phyloP scores from a whole-genome alignment of 2,888 invertebrate genomes.

The Choreutis nemorana region DNA sequence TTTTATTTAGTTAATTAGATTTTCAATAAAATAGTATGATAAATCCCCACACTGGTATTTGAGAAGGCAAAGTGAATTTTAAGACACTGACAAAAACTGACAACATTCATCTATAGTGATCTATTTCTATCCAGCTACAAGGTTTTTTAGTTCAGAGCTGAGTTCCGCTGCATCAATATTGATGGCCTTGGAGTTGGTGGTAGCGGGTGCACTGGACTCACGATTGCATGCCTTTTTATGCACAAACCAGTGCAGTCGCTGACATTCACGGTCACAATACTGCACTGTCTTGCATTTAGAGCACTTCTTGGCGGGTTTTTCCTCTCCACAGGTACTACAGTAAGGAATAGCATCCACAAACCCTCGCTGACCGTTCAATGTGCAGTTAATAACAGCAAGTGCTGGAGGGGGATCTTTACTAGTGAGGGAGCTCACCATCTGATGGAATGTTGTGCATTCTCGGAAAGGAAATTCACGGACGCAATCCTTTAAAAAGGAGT shows the following conservation, averaged over 20 bases:
- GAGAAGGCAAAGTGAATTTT: too few relatives aligned
- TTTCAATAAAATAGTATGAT: too few relatives aligned
- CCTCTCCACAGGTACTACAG: constrained; percentile 89
- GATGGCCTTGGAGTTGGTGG: constrained; percentile 25
- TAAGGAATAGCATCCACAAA: constrained; percentile 73
- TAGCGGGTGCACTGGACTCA: constrained; percentile 50
- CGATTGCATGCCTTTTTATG: constrained; percentile 87
- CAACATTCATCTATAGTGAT: too few relatives aligned
- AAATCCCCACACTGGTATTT: too few relatives aligned
- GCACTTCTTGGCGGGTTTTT: constrained; percentile 91
- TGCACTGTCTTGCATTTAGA: constrained; percentile 92
- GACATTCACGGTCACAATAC: constrained; percentile 95
- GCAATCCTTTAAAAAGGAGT: constrained; percentile 82
- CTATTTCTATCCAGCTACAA: constrained; percentile 40
- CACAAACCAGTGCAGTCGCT: constrained; percentile 91
- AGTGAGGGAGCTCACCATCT: constrained; percentile 80
- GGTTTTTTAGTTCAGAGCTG: constrained; percentile 58
- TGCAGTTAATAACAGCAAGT: constrained; percentile 75
- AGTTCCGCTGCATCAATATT: constrained; percentile 54
- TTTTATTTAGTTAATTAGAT: too few relatives aligned
- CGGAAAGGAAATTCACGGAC: constrained; percentile 90
- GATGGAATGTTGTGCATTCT: constrained; percentile 89
- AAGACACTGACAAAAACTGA: too few relatives aligned
- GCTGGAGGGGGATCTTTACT: constrained; percentile 78
- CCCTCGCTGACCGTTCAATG: constrained; percentile 88